Conservation (phyloP, 2,888 invertebrate species). For the Cheilosia pagana region DNA sequence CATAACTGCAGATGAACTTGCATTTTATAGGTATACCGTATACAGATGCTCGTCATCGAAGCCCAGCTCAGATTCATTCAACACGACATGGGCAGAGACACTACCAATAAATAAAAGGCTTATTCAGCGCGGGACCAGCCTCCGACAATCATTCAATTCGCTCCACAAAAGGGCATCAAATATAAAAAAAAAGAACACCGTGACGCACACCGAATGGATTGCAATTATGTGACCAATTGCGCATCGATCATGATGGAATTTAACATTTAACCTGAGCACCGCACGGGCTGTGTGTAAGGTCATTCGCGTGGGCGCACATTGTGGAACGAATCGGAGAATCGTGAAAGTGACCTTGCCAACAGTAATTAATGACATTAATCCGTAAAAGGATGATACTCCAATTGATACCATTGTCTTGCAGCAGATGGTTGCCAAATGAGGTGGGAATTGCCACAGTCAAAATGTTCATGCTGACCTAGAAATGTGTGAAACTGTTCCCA, state of each 20-base stretch:
- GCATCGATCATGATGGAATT: constrained; percentile 30
- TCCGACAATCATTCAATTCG: constrained; percentile 1
- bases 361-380: constrained; percentile 43
- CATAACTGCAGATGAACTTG: constrained; percentile 3
- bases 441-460: constrained; percentile 21
- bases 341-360: constrained; percentile 41
- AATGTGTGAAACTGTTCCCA: constrained; percentile 35
- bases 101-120: constrained; percentile 25
- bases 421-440: constrained; percentile 32
- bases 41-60: not conserved
- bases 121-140: constrained; percentile 8
- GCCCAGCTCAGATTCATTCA: constrained; percentile 6
- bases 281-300: constrained; percentile 11
- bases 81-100: not conserved
- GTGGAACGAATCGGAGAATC: constrained; percentile 40
- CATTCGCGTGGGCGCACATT: not conserved
- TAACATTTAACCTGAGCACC: constrained; percentile 49
- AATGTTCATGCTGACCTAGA: constrained; percentile 26
- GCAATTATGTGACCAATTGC: constrained; percentile 36
- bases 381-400: constrained; percentile 53
- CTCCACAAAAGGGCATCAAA: constrained; percentile 27
- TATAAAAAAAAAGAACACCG: not conserved
- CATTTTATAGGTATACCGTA: not conserved
- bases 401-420: constrained; percentile 36
- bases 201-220: constrained; percentile 21